Evolutionary conservation across 1,140 invertebrate genomes (phyloP), one percentile per base, ranked within the genome.

Genomic region (Drosophila persimilis): DNA sequence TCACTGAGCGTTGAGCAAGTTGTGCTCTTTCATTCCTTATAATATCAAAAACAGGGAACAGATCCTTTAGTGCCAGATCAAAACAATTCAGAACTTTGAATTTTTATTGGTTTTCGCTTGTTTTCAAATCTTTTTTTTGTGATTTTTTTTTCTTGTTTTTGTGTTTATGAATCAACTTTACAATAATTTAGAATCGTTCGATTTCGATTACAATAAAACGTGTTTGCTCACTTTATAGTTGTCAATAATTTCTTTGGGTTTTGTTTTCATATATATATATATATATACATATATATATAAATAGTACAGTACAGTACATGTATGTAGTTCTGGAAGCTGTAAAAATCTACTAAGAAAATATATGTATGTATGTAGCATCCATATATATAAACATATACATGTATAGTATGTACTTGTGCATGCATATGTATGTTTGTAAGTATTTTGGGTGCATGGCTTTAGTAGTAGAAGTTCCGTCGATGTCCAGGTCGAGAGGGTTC

Each of bases 271-370:
- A 15, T 15, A 15, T 15, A 15, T 15, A 15, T 15, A 15, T 15
- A 15, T 15, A 15, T 15, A 15, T 15, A 15, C 15, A 15, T 15
- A 15, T 15, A 15, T 15, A 15, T 15, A 15, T 15, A 15, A 15
- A 15, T 15, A 15, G 15, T 15, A 15, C 15, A 24, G 24, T 26
- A 20, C 20, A 20, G 24, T 26, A 26, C 5, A 44, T 51, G 20
- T 50, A 48, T 65, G 62, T 64, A 58, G 47, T 24, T 73, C 41
- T 80, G 70, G 77, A 88, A 86, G 70, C 66, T 75, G 83, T 88
- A 88, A 88, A 85, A 88, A 86, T 88, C 83, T 81, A 81, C 81
- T 86, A 81, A 75, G 83, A 86, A 86, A 81, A 86, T 88, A 86
- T 79, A 75, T 81, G 59, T 78, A 75, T 81, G 59, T 78, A 58